Percentiles rank a stretch among this genome's conserved stretches.
phyloP scores from a whole-genome alignment of 2,888 invertebrate species.

The Tenthredo amoena region DNA sequence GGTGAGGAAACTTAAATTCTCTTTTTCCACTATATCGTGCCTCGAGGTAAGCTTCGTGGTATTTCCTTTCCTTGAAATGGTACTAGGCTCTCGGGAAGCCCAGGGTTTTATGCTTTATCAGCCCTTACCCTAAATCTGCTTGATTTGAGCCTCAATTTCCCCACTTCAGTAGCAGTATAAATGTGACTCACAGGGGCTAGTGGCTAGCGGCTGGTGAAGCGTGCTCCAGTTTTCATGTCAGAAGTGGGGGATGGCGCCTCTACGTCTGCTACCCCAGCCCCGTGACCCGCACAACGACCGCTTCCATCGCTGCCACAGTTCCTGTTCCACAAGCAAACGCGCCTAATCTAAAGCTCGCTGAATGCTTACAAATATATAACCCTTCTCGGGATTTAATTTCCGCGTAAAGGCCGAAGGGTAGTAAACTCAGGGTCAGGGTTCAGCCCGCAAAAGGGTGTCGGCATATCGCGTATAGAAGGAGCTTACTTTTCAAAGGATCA shows the following conservation, averaged over 20 bases:
- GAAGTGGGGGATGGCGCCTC: constrained; percentile 66
- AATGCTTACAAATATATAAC: constrained; percentile 28
- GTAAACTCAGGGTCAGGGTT: constrained; percentile 42
- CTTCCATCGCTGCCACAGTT: constrained; percentile 21
- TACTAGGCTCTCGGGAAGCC: constrained; percentile 16
- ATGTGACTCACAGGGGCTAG: constrained; percentile 37
- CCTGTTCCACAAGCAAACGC: constrained; percentile 42
- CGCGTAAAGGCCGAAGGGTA: constrained; percentile 22
- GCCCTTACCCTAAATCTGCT: constrained; percentile 4
- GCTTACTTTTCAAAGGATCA: constrained; percentile 21
- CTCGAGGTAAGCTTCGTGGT: neutral
- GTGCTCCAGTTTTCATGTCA: constrained; percentile 42
- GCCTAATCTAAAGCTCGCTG: constrained; percentile 25
- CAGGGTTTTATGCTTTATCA: constrained; percentile 14
- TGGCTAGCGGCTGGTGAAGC: constrained; percentile 37
- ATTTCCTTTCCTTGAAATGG: constrained; percentile 5
- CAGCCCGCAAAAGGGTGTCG: constrained; percentile 39
- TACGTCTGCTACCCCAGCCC: constrained; percentile 69
- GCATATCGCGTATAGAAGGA: constrained; percentile 2
- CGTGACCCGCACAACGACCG: constrained; percentile 50
- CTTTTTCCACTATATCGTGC: neutral
- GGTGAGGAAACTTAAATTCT: neutral
- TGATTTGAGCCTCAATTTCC: constrained; percentile 39
- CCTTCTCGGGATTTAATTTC: constrained; percentile 43
- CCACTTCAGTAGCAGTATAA: constrained; percentile 28